phyloP scores from a whole-genome alignment of 2,888 invertebrate species.

The Ceriagrion tenellum region DNA sequence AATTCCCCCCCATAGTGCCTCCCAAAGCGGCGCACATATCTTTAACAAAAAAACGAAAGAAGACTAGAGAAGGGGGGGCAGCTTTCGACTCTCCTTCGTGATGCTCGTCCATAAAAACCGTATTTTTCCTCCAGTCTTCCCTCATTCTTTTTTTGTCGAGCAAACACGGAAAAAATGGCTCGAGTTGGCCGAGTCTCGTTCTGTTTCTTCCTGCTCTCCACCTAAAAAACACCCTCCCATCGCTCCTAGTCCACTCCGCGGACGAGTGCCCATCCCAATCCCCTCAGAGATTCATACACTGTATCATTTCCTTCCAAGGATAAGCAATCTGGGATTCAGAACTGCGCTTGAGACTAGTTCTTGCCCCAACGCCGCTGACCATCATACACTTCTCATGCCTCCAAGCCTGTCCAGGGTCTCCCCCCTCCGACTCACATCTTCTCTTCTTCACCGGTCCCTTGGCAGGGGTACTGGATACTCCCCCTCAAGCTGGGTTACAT shows the following conservation, averaged over 20 bases:
- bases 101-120: not conserved
- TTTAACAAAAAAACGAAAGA: not conserved
- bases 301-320: not conserved
- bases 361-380: not conserved
- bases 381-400: not conserved
- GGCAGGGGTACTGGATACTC: not conserved
- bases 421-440: not conserved
- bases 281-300: not conserved
- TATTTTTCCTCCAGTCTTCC: not conserved
- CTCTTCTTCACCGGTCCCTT: not conserved
- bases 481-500: not conserved
- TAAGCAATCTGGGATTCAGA: not conserved
- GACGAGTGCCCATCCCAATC: not conserved
- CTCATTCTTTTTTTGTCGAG: not conserved
- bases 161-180: not conserved
- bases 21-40: conserved; percentile 17
- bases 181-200: not conserved
- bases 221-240: not conserved
- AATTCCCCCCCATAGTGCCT: not conserved
- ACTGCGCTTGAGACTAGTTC: not conserved
- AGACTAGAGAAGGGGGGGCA: not conserved
- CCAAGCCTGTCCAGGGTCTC: not conserved
- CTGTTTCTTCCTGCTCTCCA: not conserved
- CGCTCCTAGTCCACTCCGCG: not conserved
- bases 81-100: not conserved